Evolutionary conservation across 92 coral and sea anemone species (phyloP).

Genomic region (Palythoa grandiflora): DNA sequence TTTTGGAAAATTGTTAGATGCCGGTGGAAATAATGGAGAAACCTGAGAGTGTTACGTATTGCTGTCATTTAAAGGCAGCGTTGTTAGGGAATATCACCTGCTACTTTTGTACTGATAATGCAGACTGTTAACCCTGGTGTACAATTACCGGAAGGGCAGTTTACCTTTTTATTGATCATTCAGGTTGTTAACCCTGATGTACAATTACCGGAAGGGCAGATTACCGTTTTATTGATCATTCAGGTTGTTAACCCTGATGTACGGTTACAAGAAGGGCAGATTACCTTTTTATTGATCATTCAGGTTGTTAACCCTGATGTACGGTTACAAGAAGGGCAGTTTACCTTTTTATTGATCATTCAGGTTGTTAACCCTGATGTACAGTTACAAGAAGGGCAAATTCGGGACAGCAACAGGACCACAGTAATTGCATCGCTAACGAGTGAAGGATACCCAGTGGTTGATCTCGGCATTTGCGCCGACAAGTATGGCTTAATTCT

Average conservation of each 20-base stretch:
- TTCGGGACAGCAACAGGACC: conserved; percentile 92
- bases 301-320: no score
- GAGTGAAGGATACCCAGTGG: conserved; percentile 76
- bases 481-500: conserved; percentile 64
- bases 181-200: conserved; percentile 80
- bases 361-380: conserved; percentile 80
- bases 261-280: no score
- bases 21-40: no score
- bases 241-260: no score
- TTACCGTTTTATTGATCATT: background rate
- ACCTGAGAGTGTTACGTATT: no score
- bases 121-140: no score
- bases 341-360: background rate
- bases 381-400: conserved; percentile 77
- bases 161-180: background rate
- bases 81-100: no score
- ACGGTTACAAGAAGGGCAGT: background rate
- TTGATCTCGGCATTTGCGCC: conserved; percentile 88
- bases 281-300: no score
- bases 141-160: background rate
- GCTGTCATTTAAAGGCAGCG: no score
- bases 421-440: conserved; percentile 82
- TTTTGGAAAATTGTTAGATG: no score
- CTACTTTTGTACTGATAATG: no score
- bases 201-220: conserved; percentile 76